Evolutionary conservation across 2,797 vertebrate species (phyloP), one percentile per base, ranked within the genome.

Genomic region (Brachyalestes nurse): DNA sequence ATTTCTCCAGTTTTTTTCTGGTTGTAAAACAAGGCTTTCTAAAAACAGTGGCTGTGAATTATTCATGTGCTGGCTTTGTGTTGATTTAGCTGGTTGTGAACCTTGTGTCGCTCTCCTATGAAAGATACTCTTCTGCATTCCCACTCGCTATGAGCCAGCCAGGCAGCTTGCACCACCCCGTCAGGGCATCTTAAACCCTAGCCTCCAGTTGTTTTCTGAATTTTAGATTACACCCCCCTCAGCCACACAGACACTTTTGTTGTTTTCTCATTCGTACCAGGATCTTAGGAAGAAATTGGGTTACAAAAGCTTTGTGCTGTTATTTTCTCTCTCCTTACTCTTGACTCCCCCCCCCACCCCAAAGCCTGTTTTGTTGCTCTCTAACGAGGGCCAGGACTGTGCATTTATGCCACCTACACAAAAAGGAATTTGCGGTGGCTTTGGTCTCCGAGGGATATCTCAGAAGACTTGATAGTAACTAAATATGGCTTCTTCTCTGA

Each of bases 371-470:
- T 90, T 92, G 87, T 92, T 90, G 90, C 90, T 93, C 88, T 88
- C 88, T 93, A 94, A 94, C 91, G 88, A 93, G 94, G 93, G 92
- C 89, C 92, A 93, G 91, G 88, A 90, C 91, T 92, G 91, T 90
- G 91, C 89, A 88, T 91, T 86, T 90, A 90, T 92, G 91, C 90
- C 92, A 94, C 90, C 88, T 93, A 92, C 91, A 90, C 90, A 90
- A 90, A 90, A 83, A 90, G 87, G 90, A 92, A 93, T 94, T 91
- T 93, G 84, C 90, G 88, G 90, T 91, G 89, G 84, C 80, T 81
- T 85, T 84, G 82, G 38, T 82, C 69, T 69, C 49, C 2, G 28
- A 75, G 64, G 55, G 72, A 67, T 79, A 75, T 75, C 73, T 61
- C 5, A 7, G n/a, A 80, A 80, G 4, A 66, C 53, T 74, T 70